Base-by-base conservation (phyloP, 2,888 invertebrate genomes). In the Congeria kusceri region DNA sequence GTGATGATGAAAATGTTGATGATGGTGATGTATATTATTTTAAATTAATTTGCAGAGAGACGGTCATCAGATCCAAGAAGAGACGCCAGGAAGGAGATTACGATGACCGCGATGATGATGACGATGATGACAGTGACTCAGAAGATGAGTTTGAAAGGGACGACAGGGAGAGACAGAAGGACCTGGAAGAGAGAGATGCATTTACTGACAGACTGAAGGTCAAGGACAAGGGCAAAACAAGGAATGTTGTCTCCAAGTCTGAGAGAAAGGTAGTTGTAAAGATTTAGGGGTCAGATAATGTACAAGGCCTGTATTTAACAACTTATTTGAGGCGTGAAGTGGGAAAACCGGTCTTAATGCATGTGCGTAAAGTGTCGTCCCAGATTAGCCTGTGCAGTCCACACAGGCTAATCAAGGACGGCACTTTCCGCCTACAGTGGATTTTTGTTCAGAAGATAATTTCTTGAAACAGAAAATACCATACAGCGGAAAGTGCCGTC, bases 111-210 rank as follows among this genome's bases (percentile, higher is more conserved):
- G 53, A 53, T 53, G 53, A 53, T 53, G 53, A 39, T 28, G 66
- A 73, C 27, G 20, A 62, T 18, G 49, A 11, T 63, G 58, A 57
- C 18, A 79, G 80, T 46, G 79, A 82, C 28, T 85, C 86, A 25
- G 70, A 72, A 20, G 96, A 97, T 88, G 97, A 97, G 91, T 96
- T 91, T 70, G 94, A 94, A 67, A 87, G 87, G 57, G 89, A 95
- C 80, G 98, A 98, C 94, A 96, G 97, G 88, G 95, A 95, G 66
- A 95, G 98, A n/a, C 94, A 95, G 69, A 95, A 95, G 89, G 99
- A 99, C 94, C 94, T 98, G 57, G 96, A 96, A 91, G 98, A 98
- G 93, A 95, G 99, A 87, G 99, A 99, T 94, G 98, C 97, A 92
- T 98, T 99, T 94, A 96, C 98, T 0, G 96, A 96, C 86, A 95